A percentile compares a stretch with the other conserved stretches of the same genome.
phyloP scores from a whole-genome alignment of 2,888 invertebrate genomes.

The Saturnia japonica region DNA sequence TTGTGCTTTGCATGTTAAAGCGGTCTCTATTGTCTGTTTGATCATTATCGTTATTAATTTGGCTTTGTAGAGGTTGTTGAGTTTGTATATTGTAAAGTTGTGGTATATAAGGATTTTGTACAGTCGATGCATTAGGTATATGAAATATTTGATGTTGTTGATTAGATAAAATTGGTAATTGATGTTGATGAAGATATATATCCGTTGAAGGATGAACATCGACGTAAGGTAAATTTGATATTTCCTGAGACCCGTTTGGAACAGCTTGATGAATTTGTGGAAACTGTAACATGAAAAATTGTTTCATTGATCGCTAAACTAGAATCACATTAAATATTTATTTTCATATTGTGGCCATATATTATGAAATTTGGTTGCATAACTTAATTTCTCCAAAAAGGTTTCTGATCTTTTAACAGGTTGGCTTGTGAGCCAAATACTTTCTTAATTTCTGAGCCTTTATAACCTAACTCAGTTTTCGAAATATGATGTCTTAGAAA shows the following conservation, averaged over 20 bases:
- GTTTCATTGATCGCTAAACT: not conserved
- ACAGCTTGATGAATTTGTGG: conserved; percentile 27
- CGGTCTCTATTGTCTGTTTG: not conserved
- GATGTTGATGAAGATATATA: conserved; percentile 57
- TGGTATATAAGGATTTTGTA: conserved; percentile 26
- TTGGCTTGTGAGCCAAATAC: too few relatives aligned
- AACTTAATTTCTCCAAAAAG: not conserved
- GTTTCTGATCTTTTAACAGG: too few relatives aligned
- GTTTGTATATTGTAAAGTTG: conserved; percentile 48
- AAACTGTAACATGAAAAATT: conserved; percentile 23
- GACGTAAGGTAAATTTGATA: not conserved
- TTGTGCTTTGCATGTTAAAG: conserved; percentile 24
- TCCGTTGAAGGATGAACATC: conserved; percentile 43
- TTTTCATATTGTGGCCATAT: not conserved
- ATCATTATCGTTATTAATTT: conserved; percentile 27
- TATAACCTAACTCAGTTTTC: not conserved
- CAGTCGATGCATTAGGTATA: not conserved
- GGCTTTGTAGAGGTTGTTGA: conserved; percentile 33
- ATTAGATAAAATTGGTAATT: conserved; percentile 39
- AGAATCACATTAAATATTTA: not conserved
- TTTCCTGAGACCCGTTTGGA: conserved; percentile 10
- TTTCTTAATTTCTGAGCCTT: not conserved
- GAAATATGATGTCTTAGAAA: too few relatives aligned
- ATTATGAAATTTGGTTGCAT: too few relatives aligned
- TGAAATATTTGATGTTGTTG: conserved; percentile 11